These are phyloP conservation scores for Osedax frankpressi DNA, from an alignment of 2,888 invertebrate species.

Conservation along the genomic window DNA sequence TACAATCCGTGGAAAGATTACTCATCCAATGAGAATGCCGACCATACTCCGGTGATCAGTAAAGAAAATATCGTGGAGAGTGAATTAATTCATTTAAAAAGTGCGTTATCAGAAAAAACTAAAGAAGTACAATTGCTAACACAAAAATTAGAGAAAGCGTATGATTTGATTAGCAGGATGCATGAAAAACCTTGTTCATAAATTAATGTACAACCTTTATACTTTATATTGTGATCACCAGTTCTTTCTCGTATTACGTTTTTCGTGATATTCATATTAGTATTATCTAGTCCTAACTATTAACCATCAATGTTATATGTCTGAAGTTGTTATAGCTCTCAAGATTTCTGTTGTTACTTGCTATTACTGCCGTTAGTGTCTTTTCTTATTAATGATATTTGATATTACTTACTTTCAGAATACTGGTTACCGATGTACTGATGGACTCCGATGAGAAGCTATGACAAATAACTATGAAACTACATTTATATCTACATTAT, in stretches of 20 bases:
- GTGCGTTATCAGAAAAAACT: conserved; percentile 29
- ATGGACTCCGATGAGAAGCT: no score
- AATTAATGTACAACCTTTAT: no score
- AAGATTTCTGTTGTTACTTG: no score
- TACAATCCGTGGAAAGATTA: conserved; percentile 25
- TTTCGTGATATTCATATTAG: no score
- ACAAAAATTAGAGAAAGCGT: conserved; percentile 28
- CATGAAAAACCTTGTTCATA: conserved; percentile 7
- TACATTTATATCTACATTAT: neutral
- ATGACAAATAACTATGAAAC: no score
- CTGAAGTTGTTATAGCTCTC: no score
- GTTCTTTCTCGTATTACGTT: no score
- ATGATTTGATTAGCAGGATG: conserved; percentile 26
- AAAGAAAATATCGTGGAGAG: conserved; percentile 26
- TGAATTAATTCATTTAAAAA: conserved; percentile 27
- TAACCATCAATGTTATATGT: no score
- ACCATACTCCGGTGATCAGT: neutral
- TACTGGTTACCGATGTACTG: neutral
- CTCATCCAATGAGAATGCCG: neutral
- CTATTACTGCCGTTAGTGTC: neutral
- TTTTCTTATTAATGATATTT: neutral
- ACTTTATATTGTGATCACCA: no score
- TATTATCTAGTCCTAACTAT: no score
- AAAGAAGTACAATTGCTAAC: conserved; percentile 28
- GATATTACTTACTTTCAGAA: no score